These are phyloP conservation scores for Zaprionus bogoriensis DNA, from an alignment of 2,888 invertebrate genomes.

Conservation along the genomic window DNA sequence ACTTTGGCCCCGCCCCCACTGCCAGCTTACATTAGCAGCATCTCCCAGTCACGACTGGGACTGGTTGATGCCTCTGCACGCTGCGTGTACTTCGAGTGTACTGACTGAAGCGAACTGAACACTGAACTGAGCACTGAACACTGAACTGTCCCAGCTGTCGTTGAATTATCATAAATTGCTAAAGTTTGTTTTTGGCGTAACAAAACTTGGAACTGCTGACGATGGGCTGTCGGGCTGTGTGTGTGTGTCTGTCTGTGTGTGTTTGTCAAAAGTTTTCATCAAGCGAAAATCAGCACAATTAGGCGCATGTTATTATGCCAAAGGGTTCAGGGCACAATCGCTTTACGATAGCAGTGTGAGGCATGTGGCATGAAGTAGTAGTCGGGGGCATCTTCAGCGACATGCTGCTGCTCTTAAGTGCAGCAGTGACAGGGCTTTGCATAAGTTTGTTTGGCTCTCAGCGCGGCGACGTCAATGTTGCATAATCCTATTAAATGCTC, in stretches of 20 bases:
- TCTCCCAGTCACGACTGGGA: constrained; percentile 42
- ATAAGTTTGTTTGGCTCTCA: constrained; percentile 60
- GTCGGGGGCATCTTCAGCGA: background rate
- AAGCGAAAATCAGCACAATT: constrained; percentile 73
- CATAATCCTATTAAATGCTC: constrained; percentile 77
- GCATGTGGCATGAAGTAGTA: too few species aligned
- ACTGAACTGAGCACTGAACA: constrained; percentile 42
- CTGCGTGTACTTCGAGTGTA: constrained; percentile 43
- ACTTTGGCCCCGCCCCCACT: constrained; percentile 1
- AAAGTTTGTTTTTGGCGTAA: constrained; percentile 76
- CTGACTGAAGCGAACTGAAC: constrained; percentile 22
- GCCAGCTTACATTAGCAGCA: constrained; percentile 59
- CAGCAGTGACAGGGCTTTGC: constrained; percentile 70
- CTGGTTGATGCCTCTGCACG: constrained; percentile 11
- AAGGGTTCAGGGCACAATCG: constrained; percentile 45
- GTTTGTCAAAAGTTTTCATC: constrained; percentile 67
- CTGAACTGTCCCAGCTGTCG: constrained; percentile 81
- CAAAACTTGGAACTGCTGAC: constrained; percentile 58
- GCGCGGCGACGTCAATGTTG: constrained; percentile 54
- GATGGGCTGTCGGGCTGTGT: constrained; percentile 39
- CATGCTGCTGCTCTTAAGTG: constrained; percentile 38
- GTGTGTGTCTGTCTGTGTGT: constrained; percentile 21
- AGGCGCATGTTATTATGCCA: constrained; percentile 56
- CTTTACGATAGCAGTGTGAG: background rate
- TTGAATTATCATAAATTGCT: constrained; percentile 81